Evolutionary conservation across 2,888 invertebrate genomes (phyloP), one percentile per base, ranked within the genome.

Genomic region (Drosophila sordidula): DNA sequence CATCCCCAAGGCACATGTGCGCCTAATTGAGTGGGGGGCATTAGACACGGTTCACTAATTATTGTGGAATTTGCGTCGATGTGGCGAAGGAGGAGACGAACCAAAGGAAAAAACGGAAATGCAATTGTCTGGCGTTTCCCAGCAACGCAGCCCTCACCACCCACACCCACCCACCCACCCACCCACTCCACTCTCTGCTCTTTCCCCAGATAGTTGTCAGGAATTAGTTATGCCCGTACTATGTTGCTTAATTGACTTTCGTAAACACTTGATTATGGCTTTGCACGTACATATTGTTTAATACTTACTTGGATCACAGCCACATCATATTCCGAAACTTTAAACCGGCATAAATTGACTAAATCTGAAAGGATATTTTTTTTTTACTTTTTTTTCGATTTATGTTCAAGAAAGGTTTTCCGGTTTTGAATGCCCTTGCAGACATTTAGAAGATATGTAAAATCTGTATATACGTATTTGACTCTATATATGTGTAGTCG

Each of bases 11-110:
- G 38, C 47, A 68, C 64, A 65, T 58, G 44, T 58, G 57, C 44
- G 26, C 14, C 57, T 65, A 65, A 65, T 68, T 68, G 52, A 65
- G 49, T 34, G 34, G 63, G 32, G 52, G 42, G 32, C 29, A 58
- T 56, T 51, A 47, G 25, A 39, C 25, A 69, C 69, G 59, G 59
- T 47, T 66, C 66, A 46, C 50, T 51, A 56, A 67, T 67, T 70
- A 70, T 51, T 52, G 46, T 39, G 38, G 44, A 54, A 45, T 54
- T 39, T 42, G 42, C 32, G 18, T 22, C 11, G 42, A 32, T 5
- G 12, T 12, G 18, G 51, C 16, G 34, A n/a, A 41, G 25, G 44
- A 14, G 8, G 25, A 32, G 12, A 14, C 8, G 25, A 3, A 25
- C 34, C 34, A 16, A 36, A 44, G 32, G 34, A 14, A 44, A 25